Evolutionary conservation across 2,113 vertebrate genomes (phyloP), one percentile per base, ranked within the genome.

Genomic region (Scatophagus argus): DNA sequence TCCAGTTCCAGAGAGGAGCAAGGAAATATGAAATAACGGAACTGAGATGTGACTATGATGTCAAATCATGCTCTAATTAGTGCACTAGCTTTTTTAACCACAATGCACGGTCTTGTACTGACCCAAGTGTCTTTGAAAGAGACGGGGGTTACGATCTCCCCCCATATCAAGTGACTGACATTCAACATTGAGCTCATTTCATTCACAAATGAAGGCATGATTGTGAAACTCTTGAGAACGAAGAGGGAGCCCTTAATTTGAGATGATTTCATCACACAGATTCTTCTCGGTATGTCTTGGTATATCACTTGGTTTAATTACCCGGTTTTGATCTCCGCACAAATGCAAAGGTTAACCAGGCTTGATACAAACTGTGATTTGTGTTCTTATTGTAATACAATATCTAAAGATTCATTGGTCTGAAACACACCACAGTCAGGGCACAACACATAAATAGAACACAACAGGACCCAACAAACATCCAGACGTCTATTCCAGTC

Each of bases 401-500:
- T 36, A 47, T 49, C 27, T 13, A 58, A 21, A 32, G 21, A 51
- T 17, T 19, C 44, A 64, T 31, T 59, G 34, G 55, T 74, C 49
- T 60, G 27, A 44, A 55, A n/a, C 55, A 52, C 1, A 13, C 31
- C 8, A 19, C 25, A 56, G 49, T 21, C 17, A 1, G 58, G 6
- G 52, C 43, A 39, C 39, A 65, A 61, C 55, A n/a, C 68, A 49
- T 41, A 70, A 84, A 85, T 52, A 61, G 39, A 73, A 51, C 17
- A 23, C 36, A 60, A 36, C 5, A 29, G 66, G 43, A 55, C 23
- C 70, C 47, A 76, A 36, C 7, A 81, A 82, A 43, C 31, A 74
- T 75, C 44, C 62, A 83, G 44, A 76, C 29, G 2, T 87, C 73
- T 82, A 70, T 79, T 88, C 84, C 41, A 58, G 79, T 81, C 66